Conservation (phyloP, 2,113 vertebrate species). For the Marmota monax region DNA sequence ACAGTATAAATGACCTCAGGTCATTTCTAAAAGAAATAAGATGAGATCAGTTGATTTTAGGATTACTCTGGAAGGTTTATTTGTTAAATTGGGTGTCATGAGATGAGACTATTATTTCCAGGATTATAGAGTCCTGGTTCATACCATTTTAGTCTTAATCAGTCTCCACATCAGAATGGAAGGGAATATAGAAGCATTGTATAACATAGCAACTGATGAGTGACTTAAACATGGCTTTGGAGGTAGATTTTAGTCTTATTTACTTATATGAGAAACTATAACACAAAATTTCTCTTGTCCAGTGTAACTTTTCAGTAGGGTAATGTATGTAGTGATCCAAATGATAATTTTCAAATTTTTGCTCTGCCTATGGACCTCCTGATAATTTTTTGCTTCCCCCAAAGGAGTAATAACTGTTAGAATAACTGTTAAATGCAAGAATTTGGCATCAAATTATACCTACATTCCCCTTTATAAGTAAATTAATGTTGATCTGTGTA, state of each 20-base stretch:
- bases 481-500: not conserved
- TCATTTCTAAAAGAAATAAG: not conserved
- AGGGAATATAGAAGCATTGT: constrained; percentile 5
- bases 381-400: not conserved
- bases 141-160: constrained; percentile 37
- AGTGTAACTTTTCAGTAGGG: not conserved
- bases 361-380: not conserved
- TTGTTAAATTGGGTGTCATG: not conserved
- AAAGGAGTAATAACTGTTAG: not conserved
- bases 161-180: not conserved
- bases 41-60: not conserved
- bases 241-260: constrained; percentile 22
- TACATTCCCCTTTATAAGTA: not conserved
- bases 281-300: not conserved
- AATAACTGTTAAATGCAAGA: not conserved
- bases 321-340: not conserved
- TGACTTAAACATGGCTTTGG: not conserved
- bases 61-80: not conserved
- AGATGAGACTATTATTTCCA: not conserved
- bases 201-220: not conserved
- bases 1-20: not conserved
- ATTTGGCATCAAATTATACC: not conserved
- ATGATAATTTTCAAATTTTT: constrained; percentile 13
- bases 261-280: constrained; percentile 2
- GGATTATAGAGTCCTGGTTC: not conserved